These are phyloP conservation scores for Apotomis capreana DNA, from an alignment of 2,888 invertebrate species.

Conservation along the genomic window DNA sequence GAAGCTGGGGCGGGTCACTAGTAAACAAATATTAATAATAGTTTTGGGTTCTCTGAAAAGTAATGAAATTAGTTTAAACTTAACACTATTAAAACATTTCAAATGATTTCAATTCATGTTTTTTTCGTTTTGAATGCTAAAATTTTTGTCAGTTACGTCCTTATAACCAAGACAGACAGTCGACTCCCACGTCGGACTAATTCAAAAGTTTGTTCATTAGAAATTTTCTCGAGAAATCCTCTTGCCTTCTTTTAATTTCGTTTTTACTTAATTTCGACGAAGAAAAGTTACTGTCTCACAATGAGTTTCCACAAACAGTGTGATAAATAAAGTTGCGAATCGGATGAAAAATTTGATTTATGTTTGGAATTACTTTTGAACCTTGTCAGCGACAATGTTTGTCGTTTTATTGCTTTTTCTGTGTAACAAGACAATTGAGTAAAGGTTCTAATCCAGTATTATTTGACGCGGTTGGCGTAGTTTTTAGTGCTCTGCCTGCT, in stretches of 20 bases:
- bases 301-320: constrained; percentile 36
- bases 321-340: constrained; percentile 29
- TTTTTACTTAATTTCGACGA: constrained; percentile 42
- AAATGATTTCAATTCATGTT: no score
- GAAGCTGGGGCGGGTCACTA: no score
- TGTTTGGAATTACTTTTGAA: constrained; percentile 27
- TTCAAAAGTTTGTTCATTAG: constrained; percentile 45
- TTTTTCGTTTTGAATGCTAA: neutral
- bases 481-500: no score
- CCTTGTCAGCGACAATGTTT: neutral
- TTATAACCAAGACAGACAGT: neutral
- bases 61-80: no score
- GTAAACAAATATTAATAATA: no score
- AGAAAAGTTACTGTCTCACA: constrained; percentile 43
- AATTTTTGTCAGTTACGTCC: neutral
- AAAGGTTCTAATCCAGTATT: no score
- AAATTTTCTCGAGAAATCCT: constrained; percentile 36
- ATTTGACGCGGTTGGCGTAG: no score
- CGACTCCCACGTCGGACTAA: constrained; percentile 32
- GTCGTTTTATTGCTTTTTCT: no score
- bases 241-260: constrained; percentile 44
- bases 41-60: no score
- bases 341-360: constrained; percentile 33
- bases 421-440: no score
- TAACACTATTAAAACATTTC: no score